These are phyloP conservation scores for Eumaeus atala DNA, from an alignment of 1,140 invertebrate species.

Conservation along the genomic window DNA sequence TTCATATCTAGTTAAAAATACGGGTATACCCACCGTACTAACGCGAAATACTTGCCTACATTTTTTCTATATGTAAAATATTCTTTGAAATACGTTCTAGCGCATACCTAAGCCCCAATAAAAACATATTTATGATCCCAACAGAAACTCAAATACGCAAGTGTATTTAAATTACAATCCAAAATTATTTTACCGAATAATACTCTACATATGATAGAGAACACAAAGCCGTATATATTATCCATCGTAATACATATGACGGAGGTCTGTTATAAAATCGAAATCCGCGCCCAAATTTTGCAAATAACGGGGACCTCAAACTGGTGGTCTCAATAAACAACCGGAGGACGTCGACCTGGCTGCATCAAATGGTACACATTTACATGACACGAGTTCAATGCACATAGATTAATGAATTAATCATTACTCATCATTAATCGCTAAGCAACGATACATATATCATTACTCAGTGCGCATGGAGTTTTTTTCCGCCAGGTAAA, in stretches of 20 bases:
- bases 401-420: conserved; percentile 45
- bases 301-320: conserved; percentile 52
- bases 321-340: conserved; percentile 60
- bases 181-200: too few species aligned
- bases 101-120: too few species aligned
- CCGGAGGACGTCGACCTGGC: conserved; percentile 60
- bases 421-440: conserved; percentile 24
- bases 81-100: too few species aligned
- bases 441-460: too few species aligned
- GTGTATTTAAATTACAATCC: too few species aligned
- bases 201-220: too few species aligned
- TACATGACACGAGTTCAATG: conserved; percentile 54
- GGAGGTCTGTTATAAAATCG: conserved; percentile 12
- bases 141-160: too few species aligned
- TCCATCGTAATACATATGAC: background rate
- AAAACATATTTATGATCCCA: too few species aligned
- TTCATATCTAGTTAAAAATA: too few species aligned
- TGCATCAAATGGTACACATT: conserved; percentile 59
- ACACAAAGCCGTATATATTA: background rate
- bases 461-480: background rate
- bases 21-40: too few species aligned
- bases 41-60: too few species aligned
- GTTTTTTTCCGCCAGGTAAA: background rate
- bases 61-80: too few species aligned
- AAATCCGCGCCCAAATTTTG: conserved; percentile 58